Evolutionary conservation across 1,140 invertebrate genomes (phyloP).

Genomic region (Dermatophagoides farinae): DNA sequence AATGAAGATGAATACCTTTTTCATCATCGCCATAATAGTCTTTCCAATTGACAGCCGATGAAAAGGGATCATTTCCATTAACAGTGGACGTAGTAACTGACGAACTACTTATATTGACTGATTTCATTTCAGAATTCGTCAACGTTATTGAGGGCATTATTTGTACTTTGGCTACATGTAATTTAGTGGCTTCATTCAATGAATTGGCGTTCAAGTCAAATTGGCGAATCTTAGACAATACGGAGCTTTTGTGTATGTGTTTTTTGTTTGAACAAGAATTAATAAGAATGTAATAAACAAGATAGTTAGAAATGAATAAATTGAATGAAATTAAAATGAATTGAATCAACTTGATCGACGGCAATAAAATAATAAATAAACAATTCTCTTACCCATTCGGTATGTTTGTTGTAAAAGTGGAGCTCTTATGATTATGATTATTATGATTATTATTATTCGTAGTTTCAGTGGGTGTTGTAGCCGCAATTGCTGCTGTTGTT

Average conservation of each 20-base stretch:
- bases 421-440: not conserved
- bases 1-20: conserved; percentile 16
- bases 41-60: conserved; percentile 19
- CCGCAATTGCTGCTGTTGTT: too few species aligned
- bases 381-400: not conserved
- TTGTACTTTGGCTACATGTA: not conserved
- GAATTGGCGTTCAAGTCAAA: conserved; percentile 6
- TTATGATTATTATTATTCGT: not conserved
- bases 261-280: not conserved
- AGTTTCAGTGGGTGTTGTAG: too few species aligned
- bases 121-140: not conserved
- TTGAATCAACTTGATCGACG: too few species aligned
- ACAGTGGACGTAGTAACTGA: conserved; percentile 7
- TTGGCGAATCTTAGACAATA: conserved; percentile 8
- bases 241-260: not conserved
- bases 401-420: not conserved
- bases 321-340: too few species aligned
- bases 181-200: not conserved
- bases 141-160: not conserved
- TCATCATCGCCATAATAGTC: conserved; percentile 23
- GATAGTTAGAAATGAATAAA: too few species aligned
- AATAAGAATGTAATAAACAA: not conserved
- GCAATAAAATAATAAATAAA: too few species aligned
- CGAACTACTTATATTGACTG: not conserved
- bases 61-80: conserved; percentile 17